Conservation (phyloP, 2,113 vertebrate species). For the Aythya baeri region DNA sequence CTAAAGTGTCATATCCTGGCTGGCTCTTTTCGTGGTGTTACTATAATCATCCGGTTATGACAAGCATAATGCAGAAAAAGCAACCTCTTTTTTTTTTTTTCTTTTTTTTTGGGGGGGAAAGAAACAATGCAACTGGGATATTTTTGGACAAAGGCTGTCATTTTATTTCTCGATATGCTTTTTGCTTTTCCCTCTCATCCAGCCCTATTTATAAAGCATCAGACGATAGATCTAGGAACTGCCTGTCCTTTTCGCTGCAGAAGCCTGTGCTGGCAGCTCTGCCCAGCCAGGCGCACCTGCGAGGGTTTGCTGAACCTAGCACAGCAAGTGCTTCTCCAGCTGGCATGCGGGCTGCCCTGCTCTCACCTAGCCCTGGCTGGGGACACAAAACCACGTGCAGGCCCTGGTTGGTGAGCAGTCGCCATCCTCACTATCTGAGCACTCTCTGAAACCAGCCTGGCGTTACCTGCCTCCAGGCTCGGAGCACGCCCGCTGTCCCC, state of each 20-base stretch:
- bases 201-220: slow-evolving; percentile 43
- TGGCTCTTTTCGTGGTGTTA: slow-evolving; percentile 71
- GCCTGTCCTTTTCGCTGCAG: slow-evolving; percentile 4
- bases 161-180: slow-evolving; percentile 41
- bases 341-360: background rate
- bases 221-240: slow-evolving; percentile 37
- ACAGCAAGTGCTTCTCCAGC: background rate
- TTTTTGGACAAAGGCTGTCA: slow-evolving; percentile 62
- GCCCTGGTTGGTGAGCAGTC: background rate
- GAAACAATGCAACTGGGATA: slow-evolving; percentile 64
- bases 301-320: background rate
- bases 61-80: slow-evolving; percentile 68
- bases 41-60: slow-evolving; percentile 72
- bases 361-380: background rate
- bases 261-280: slow-evolving; percentile 26
- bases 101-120: slow-evolving; percentile 5
- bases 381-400: background rate
- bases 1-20: slow-evolving; percentile 71
- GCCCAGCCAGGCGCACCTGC: background rate
- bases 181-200: slow-evolving; percentile 26
- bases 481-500: background rate
- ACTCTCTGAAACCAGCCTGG: rapidly evolving
- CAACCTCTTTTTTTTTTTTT: slow-evolving; percentile 28
- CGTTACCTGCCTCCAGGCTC: background rate
- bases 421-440: background rate